Evolutionary conservation across 2,797 vertebrate species (phyloP).

Genomic region (Meriones psammophilus): DNA sequence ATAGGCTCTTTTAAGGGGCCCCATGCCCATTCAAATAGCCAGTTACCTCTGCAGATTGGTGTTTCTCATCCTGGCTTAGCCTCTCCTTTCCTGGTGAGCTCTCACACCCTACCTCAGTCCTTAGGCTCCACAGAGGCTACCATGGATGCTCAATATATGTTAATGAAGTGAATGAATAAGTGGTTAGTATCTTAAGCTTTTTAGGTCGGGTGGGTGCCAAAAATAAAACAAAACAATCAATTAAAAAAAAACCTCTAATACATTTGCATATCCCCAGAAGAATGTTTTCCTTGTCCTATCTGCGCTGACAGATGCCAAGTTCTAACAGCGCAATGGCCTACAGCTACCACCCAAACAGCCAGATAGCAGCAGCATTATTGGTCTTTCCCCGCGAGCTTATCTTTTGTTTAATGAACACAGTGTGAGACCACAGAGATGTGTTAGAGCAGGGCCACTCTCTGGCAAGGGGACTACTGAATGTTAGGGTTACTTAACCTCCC

Average conservation of each 20-base stretch:
- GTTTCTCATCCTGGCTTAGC: background rate
- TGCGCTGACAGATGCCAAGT: slow-evolving; percentile 50
- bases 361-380: slow-evolving; percentile 71
- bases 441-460: slow-evolving; percentile 63
- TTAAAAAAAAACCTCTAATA: background rate
- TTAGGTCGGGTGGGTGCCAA: background rate
- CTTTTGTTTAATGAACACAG: slow-evolving; percentile 79
- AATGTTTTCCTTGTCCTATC: slow-evolving; percentile 68
- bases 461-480: slow-evolving; percentile 1
- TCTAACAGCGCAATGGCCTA: slow-evolving; percentile 29
- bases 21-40: background rate
- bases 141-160: background rate
- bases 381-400: slow-evolving; percentile 71
- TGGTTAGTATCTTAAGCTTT: background rate
- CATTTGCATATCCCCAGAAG: background rate
- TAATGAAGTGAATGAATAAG: background rate
- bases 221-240: background rate
- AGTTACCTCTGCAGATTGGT: background rate
- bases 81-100: background rate
- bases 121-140: background rate
- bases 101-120: background rate
- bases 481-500: slow-evolving; percentile 43
- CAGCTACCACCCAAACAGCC: slow-evolving; percentile 75
- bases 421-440: slow-evolving; percentile 66
- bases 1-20: background rate